Evolutionary conservation across 1,140 invertebrate genomes (phyloP).

Genomic region (Vanessa tameamea): DNA sequence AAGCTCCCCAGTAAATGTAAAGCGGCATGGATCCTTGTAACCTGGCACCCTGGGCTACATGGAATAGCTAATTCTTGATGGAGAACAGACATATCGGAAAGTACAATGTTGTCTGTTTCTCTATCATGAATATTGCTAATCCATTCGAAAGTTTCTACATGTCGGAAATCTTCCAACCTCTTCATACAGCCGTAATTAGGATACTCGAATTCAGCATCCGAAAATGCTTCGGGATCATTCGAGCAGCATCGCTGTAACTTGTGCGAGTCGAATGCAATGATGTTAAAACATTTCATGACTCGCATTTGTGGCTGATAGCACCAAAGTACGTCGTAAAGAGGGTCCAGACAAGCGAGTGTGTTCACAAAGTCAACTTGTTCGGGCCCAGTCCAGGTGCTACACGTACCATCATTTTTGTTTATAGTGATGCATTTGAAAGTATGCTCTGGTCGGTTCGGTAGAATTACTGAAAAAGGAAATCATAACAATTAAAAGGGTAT

Average conservation of each 20-base stretch:
- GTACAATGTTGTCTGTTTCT: slow-evolving; percentile 51
- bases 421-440: slow-evolving; percentile 92
- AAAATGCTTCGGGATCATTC: slow-evolving; percentile 55
- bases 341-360: slow-evolving; percentile 91
- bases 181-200: slow-evolving; percentile 69
- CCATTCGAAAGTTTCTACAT: slow-evolving; percentile 63
- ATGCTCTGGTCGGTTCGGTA: slow-evolving; percentile 85
- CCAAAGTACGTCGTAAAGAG: slow-evolving; percentile 92
- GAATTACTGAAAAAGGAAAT: slow-evolving; percentile 82
- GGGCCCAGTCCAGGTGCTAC: slow-evolving; percentile 87
- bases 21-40: slow-evolving; percentile 92
- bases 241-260: slow-evolving; percentile 65
- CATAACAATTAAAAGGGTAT: neutral
- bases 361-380: slow-evolving; percentile 91
- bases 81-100: slow-evolving; percentile 82
- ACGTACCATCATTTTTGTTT: slow-evolving; percentile 90
- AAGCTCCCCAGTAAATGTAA: slow-evolving; percentile 94
- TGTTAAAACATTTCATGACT: slow-evolving; percentile 91
- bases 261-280: slow-evolving; percentile 82
- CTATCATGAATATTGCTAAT: slow-evolving; percentile 53
- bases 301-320: slow-evolving; percentile 87
- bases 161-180: slow-evolving; percentile 68
- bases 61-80: slow-evolving; percentile 91
- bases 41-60: slow-evolving; percentile 84
- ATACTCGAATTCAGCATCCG: slow-evolving; percentile 60